A percentile compares a stretch with the other conserved stretches of the same genome.
phyloP scores from a whole-genome alignment of 2,797 vertebrate species.

The Heteromormyrus szaboi region DNA sequence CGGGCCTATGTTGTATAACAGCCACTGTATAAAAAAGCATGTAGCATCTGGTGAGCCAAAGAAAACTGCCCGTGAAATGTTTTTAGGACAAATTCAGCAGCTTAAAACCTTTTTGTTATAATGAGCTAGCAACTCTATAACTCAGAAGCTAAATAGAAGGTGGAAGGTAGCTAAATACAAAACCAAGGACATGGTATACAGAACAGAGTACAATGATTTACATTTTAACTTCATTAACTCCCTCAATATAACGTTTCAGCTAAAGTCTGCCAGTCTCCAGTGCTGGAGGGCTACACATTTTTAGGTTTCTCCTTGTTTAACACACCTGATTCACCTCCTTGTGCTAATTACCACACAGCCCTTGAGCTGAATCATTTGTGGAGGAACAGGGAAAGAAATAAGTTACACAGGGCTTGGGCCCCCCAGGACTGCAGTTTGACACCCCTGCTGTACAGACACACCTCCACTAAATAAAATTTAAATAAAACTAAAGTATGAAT shows the following conservation, averaged over 20 bases:
- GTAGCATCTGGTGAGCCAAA: neutral
- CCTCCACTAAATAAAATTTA: neutral
- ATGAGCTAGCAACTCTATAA: neutral
- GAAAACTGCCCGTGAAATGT: neutral
- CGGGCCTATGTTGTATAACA: neutral
- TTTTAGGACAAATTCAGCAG: neutral
- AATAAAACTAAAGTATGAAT: neutral
- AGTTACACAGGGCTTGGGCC: neutral
- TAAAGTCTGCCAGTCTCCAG: neutral
- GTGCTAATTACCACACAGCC: too few relatives aligned
- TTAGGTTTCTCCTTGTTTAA: too few relatives aligned
- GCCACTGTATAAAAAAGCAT: neutral
- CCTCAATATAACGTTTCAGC: neutral
- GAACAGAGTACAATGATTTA: neutral
- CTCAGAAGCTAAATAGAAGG: neutral
- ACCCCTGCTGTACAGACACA: neutral
- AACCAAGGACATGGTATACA: neutral
- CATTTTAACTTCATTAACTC: neutral
- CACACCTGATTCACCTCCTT: too few relatives aligned
- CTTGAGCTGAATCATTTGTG: too few relatives aligned
- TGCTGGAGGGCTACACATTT: neutral
- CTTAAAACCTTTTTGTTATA: neutral
- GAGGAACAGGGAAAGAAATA: too few relatives aligned
- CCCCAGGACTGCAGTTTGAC: neutral
- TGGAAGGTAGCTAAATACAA: neutral